Evolutionary conservation across 2,888 invertebrate genomes (phyloP).

Genomic region (Athripsodes cinereus): DNA sequence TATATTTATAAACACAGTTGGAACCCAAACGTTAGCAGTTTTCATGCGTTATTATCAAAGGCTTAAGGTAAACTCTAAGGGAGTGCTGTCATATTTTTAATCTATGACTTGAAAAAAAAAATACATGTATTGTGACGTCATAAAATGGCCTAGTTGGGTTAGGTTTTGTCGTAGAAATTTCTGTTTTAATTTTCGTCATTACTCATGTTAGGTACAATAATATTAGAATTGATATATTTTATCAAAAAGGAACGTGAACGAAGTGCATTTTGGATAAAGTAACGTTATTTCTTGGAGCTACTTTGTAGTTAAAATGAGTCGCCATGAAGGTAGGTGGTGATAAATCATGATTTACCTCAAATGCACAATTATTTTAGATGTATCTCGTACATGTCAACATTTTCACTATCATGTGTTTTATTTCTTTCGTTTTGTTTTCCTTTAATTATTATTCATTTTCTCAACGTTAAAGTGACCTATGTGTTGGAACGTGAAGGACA

Average conservation of each 20-base stretch:
- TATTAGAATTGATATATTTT: slow-evolving; percentile 17
- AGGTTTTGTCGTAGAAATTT: slow-evolving; percentile 62
- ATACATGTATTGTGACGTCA: slow-evolving; percentile 58
- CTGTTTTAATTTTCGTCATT: slow-evolving; percentile 60
- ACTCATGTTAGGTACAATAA: slow-evolving; percentile 42
- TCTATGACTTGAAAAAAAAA: no score
- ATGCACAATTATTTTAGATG: slow-evolving; percentile 4
- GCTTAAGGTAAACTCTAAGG: no score
- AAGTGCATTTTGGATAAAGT: slow-evolving; percentile 10
- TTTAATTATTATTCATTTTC: no score
- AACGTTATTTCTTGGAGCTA: slow-evolving; percentile 36
- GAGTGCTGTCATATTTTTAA: no score
- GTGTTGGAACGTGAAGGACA: slow-evolving; percentile 9
- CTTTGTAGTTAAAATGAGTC: slow-evolving; percentile 72
- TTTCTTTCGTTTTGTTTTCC: no score
- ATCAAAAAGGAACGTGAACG: slow-evolving; percentile 15
- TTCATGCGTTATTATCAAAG: no score
- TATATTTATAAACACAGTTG: no score
- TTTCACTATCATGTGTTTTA: no score
- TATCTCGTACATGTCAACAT: no score
- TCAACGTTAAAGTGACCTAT: no score
- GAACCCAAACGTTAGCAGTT: no score
- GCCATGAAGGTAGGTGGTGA: slow-evolving; percentile 85
- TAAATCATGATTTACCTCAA: slow-evolving; percentile 47
- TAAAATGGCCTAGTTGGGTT: slow-evolving; percentile 63